Evolutionary conservation across 2,113 vertebrate genomes (phyloP), one percentile per base, ranked within the genome.

Genomic region (Cairina moschata): DNA sequence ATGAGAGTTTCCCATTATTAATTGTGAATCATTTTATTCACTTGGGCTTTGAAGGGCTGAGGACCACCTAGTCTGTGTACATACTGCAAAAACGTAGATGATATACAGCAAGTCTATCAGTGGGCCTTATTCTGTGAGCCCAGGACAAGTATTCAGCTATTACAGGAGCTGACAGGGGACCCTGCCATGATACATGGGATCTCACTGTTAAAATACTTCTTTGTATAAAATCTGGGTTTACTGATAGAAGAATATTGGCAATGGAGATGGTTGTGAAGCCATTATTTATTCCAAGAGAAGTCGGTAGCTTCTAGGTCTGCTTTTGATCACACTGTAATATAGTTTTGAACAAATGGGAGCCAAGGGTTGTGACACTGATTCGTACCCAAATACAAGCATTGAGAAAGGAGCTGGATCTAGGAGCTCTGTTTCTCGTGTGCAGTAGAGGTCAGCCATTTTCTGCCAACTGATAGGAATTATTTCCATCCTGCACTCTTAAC

Each of bases 11-110:
- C 10, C 32, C 0, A 0, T 71, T 65, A 55, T 10, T 13, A 13
- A 2, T 9, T 15, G 28, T 11, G 13, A 9, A 12, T 50, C 25
- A 4, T 0, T 0, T 62, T 34, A 26, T 55, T 77, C 56, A 8
- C 66, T 54, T 34, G 38, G 40, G 7, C 26, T 32, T n/a, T 17
- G 7, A 42, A 66, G 54, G 10, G 17, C 36, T 20, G 9, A 40
- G 46, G 55, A 71, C 44, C 44, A 55, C 44, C 17, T 58, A 50
- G 62, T 34, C 34, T 74, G 17, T 69, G 44, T 2, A 11, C 0
- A 0, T 84, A 16, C 36, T 87, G 55, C 50, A 78, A 50, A 67
- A 63, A 46, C 46, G 71, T 44, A 38, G 44, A 16, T 63, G 42
- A 44, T 54, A 29, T 11, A 5, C 8, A 11, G 25, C 9, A 14